These are phyloP conservation scores for Luperina nickerlii DNA, from an alignment of 2,888 invertebrate genomes.

Conservation along the genomic window DNA sequence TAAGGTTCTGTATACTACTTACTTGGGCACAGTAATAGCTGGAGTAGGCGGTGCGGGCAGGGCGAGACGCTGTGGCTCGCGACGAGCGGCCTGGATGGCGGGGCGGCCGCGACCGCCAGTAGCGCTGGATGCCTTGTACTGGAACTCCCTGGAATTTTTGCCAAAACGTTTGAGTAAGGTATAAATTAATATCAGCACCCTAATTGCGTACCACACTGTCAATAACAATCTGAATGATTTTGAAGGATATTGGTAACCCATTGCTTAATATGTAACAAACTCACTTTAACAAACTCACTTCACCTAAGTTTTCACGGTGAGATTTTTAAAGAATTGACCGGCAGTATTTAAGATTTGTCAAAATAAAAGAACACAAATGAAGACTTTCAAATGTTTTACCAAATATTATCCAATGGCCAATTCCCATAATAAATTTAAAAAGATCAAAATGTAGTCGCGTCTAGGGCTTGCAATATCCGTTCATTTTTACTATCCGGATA, in stretches of 20 bases:
- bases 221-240: too few species aligned
- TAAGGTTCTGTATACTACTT: slow-evolving; percentile 21
- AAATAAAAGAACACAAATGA: neutral
- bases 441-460: neutral
- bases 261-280: too few species aligned
- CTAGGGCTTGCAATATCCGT: neutral
- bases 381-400: neutral
- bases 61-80: slow-evolving; percentile 68
- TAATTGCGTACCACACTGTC: too few species aligned
- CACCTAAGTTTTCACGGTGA: too few species aligned
- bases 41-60: slow-evolving; percentile 70
- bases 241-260: too few species aligned
- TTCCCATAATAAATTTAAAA: neutral
- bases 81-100: slow-evolving; percentile 55
- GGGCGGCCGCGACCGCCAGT: slow-evolving; percentile 30
- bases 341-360: neutral
- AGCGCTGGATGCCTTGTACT: slow-evolving; percentile 71
- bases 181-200: too few species aligned
- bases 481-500: too few species aligned
- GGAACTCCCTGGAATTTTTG: slow-evolving; percentile 81
- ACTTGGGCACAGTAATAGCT: slow-evolving; percentile 67
- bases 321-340: too few species aligned
- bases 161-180: neutral
- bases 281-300: too few species aligned
- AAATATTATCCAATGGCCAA: neutral